Conservation (phyloP, 2,113 vertebrate species). For the Zapus hudsonius region DNA sequence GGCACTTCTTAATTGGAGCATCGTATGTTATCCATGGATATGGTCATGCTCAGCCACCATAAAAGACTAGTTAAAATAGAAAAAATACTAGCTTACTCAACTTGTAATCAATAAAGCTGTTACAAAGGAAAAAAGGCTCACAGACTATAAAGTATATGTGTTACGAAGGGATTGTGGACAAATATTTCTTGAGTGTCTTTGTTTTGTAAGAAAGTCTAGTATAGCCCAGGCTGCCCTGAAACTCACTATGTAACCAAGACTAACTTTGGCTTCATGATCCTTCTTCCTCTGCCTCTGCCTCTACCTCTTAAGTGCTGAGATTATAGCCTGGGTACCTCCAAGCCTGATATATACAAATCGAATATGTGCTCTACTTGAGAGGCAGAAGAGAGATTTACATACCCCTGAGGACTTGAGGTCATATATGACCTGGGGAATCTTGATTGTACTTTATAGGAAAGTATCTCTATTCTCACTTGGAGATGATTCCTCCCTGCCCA, state of each 20-base stretch:
- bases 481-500: neutral
- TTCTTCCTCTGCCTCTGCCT: neutral
- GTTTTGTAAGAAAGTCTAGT: neutral
- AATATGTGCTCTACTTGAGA: neutral
- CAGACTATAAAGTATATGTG: neutral
- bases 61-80: neutral
- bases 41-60: neutral
- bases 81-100: no score
- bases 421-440: neutral
- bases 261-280: neutral
- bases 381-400: neutral
- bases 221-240: neutral
- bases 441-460: neutral
- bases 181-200: neutral
- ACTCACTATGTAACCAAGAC: neutral
- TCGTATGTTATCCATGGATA: neutral
- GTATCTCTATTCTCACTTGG: neutral
- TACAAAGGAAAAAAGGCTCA: neutral
- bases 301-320: neutral
- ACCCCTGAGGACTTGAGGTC: neutral
- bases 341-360: neutral
- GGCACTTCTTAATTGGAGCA: neutral
- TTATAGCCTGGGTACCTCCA: no score
- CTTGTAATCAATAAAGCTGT: neutral
- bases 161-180: neutral